phyloP scores from a whole-genome alignment of 2,888 invertebrate species.

The Quadroppia sp. region DNA sequence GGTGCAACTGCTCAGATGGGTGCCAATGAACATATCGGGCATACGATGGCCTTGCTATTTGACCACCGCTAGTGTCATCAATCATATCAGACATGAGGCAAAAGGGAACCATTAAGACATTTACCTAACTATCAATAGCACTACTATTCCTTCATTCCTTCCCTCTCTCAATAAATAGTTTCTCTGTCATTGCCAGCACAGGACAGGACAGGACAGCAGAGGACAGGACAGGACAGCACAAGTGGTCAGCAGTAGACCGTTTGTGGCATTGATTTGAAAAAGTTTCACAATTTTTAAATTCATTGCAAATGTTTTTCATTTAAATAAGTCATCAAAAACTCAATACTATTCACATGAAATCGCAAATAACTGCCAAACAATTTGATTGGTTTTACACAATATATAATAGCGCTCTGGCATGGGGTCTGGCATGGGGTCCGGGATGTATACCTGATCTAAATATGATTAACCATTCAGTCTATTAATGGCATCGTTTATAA shows the following conservation, averaged over 20 bases:
- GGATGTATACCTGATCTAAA: conserved; percentile 7
- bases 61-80: conserved; percentile 23
- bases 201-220: background rate
- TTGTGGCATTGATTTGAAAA: background rate
- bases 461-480: background rate
- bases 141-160: background rate
- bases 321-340: conserved; percentile 22
- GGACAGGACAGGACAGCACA: background rate
- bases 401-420: background rate
- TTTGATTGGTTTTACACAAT: background rate
- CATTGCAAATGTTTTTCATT: conserved; percentile 16
- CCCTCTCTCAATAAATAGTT: conserved; percentile 16
- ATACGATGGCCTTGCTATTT: conserved; percentile 10
- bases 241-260: background rate
- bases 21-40: background rate
- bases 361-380: conserved; percentile 1
- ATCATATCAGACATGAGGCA: conserved; percentile 27
- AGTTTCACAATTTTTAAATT: background rate
- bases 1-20: conserved; percentile 14
- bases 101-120: conserved; percentile 31
- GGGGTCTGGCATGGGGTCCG: background rate
- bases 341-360: background rate
- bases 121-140: conserved; percentile 14
- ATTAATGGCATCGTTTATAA: background rate
- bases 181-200: background rate